A percentile compares a stretch with the other conserved stretches of the same genome.
Evolutionary conservation across 2,888 invertebrate species (phyloP).

Genomic region (Asteroscopus sphinx): DNA sequence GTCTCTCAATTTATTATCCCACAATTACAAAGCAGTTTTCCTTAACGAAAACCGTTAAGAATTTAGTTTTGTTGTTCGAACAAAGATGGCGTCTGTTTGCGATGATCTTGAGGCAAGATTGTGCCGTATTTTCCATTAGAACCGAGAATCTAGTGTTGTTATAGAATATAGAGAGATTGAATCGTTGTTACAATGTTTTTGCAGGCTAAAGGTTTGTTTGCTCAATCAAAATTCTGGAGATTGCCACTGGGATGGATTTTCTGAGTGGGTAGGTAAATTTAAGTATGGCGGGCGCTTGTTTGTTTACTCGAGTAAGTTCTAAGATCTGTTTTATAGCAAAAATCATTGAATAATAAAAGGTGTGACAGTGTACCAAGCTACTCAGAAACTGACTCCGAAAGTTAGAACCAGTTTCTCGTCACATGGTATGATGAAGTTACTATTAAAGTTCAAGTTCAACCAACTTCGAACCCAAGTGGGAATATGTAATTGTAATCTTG

Average conservation of each 20-base stretch:
- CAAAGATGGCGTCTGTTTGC: constrained; percentile 76
- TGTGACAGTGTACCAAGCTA: no score
- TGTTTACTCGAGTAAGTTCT: constrained; percentile 1
- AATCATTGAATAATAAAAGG: no score
- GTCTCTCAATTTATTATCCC: constrained; percentile 60
- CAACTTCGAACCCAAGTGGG: no score
- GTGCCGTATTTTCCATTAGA: constrained; percentile 81
- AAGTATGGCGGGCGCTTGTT: constrained; percentile 18
- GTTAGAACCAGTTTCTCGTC: no score
- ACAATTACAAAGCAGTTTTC: constrained; percentile 71
- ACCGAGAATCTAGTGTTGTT: constrained; percentile 68
- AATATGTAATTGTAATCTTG: no score
- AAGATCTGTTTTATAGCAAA: not conserved
- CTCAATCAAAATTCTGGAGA: constrained; percentile 72
- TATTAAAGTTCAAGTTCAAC: no score
- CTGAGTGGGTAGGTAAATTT: constrained; percentile 31
- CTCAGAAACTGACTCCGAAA: no score
- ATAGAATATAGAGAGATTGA: constrained; percentile 75
- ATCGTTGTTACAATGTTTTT: constrained; percentile 72
- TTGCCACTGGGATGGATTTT: constrained; percentile 59
- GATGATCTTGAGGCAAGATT: constrained; percentile 78
- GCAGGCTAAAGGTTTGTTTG: constrained; percentile 72
- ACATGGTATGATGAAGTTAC: no score
- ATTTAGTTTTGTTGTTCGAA: constrained; percentile 66
- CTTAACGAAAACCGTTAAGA: constrained; percentile 65